phyloP scores from a whole-genome alignment of 2,113 vertebrate species.

The Melanerpes formicivorus region DNA sequence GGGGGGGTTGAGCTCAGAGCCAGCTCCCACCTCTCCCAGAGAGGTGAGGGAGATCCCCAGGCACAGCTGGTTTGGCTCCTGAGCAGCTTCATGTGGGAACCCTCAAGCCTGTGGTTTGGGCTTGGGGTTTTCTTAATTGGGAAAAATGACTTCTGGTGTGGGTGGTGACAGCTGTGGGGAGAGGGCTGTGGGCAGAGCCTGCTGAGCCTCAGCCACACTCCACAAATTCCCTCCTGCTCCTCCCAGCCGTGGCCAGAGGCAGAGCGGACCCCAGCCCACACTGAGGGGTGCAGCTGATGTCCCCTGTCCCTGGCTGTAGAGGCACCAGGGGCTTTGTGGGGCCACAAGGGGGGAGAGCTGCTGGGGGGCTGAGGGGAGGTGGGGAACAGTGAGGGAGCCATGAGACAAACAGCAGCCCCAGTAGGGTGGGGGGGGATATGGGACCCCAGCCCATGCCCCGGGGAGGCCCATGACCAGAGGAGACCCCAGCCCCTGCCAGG shows the following conservation, averaged over 20 bases:
- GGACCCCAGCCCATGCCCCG: background rate
- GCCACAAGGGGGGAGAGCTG: background rate
- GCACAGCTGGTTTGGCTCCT: background rate
- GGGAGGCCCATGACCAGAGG: background rate
- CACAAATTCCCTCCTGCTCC: background rate
- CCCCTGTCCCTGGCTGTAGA: background rate
- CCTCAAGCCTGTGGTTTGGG: background rate
- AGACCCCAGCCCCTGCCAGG: background rate
- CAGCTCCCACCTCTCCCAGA: background rate
- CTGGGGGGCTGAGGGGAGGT: background rate
- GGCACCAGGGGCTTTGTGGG: accelerated
- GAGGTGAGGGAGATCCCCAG: background rate
- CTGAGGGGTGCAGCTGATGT: accelerated
- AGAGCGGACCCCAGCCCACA: background rate
- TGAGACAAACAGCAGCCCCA: background rate
- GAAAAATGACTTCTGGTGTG: background rate
- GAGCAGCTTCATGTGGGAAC: background rate
- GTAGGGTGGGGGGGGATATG: accelerated
- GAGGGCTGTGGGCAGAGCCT: background rate
- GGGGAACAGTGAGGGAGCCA: accelerated
- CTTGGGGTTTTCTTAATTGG: background rate
- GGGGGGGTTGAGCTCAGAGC: background rate
- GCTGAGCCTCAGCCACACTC: accelerated
- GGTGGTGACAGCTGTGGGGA: background rate
- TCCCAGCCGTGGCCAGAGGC: accelerated